Evolutionary conservation across 2,113 vertebrate species (phyloP), one percentile per base, ranked within the genome.

Genomic region (Eonycteris spelaea): DNA sequence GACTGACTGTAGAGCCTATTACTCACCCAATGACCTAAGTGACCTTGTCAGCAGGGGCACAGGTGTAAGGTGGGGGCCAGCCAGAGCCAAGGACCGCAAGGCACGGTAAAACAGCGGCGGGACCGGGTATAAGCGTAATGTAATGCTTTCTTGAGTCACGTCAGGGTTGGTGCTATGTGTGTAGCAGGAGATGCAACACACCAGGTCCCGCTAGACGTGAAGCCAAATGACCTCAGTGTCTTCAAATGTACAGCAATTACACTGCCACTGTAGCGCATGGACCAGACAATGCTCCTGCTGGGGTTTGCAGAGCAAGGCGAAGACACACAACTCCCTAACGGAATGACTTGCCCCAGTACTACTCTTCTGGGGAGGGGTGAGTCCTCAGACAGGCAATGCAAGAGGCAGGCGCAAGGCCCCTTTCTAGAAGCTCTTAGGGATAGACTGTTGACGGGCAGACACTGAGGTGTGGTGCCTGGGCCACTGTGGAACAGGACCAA

Each of bases 161-260:
- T 68, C 53, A 8, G 35, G 45, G 35, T 3, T 75, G 45, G 12
- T 40, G 83, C 70, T 73, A 51, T 1, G 3, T 12, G 5, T 0
- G 7, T 6, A n/a, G 38, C 61, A 38, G 35, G n/a, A 74, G 38
- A 75, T 51, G 35, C 19, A 30, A 26, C 24, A 40, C 43, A 18
- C 51, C 10, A 26, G 28, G 26, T 51, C 14, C 53, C 16, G 16
- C 18, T 22, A 61, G 71, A 65, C 0, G 7, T 2, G 26, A 2
- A 26, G 38, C 24, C 19, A 53, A 38, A 57, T 43, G 75, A n/a
- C 57, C 57, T 59, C 4, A 18, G 67, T 57, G 55, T 65, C 57
- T 24, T 3, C 6, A 7, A 16, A 19, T 2, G 6, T 0, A 35
- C 22, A 21, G 33, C 51, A 33, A 30, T 48, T n/a, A n/a, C 0